Evolutionary conservation across 2,113 vertebrate genomes (phyloP).

Genomic region (Engraulis encrasicolus): DNA sequence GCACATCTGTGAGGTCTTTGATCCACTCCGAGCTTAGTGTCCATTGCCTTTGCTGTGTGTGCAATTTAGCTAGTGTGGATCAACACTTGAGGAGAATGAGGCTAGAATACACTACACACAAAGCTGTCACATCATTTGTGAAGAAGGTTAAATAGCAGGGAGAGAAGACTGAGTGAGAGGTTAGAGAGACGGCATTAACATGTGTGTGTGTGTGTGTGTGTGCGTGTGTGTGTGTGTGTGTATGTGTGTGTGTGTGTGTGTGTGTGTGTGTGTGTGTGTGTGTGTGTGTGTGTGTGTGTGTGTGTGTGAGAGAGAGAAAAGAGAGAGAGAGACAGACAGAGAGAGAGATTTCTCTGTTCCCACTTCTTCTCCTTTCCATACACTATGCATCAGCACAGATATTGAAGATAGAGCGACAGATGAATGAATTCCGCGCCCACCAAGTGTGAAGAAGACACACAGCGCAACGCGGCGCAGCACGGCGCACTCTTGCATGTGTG

Average conservation of each 20-base stretch:
- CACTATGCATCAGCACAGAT: background rate
- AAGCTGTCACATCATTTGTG: constrained; percentile 67
- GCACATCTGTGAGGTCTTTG: background rate
- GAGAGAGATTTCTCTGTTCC: background rate
- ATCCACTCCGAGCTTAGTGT: background rate
- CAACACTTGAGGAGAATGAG: constrained; percentile 55
- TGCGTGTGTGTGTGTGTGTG: background rate
- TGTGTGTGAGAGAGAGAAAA: background rate
- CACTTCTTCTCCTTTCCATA: background rate
- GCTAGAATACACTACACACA: constrained; percentile 54
- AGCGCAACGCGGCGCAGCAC: too few species aligned
- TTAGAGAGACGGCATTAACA: background rate
- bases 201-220: constrained; percentile 17
- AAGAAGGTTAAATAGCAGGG: constrained; percentile 52
- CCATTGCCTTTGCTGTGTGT: background rate
- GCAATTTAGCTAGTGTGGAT: constrained; percentile 38
- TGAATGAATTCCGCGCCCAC: background rate
- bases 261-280: background rate
- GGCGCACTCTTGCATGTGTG: background rate
- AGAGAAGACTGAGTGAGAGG: constrained; percentile 33
- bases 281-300: background rate
- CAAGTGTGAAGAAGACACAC: background rate
- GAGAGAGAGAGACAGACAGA: too few species aligned
- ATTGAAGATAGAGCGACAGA: background rate
- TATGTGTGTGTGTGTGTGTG: background rate